Conservation (phyloP, 2,113 vertebrate species). For the Rhea pennata region DNA sequence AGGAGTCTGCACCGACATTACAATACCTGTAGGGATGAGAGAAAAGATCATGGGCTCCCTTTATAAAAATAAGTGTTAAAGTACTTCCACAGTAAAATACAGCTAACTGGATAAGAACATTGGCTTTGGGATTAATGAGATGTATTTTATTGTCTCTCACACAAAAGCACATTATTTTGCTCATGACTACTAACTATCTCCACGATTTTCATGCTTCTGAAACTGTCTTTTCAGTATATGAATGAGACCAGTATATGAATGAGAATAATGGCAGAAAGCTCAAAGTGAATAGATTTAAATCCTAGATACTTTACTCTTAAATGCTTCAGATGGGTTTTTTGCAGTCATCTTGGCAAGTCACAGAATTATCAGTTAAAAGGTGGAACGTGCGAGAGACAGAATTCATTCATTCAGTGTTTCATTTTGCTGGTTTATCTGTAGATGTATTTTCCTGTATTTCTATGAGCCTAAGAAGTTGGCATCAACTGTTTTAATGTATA, state of each 20-base stretch:
- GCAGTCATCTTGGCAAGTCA: too few species aligned
- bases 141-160: not conserved
- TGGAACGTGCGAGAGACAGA: not conserved
- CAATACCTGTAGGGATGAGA: not conserved
- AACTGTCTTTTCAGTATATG: not conserved
- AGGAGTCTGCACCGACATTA: not conserved
- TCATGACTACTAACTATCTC: not conserved
- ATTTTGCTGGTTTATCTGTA: constrained; percentile 17
- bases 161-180: not conserved
- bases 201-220: not conserved
- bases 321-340: not conserved
- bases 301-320: not conserved
- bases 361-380: constrained; percentile 1
- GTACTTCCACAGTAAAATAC: not conserved
- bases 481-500: not conserved
- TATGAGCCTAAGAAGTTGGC: not conserved
- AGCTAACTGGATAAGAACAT: not conserved
- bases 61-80: not conserved
- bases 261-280: not conserved
- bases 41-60: not conserved
- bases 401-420: not conserved
- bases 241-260: not conserved
- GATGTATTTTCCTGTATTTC: constrained; percentile 19
- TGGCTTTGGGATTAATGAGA: not conserved
- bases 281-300: not conserved